Conservation (phyloP, 2,797 vertebrate genomes). For the Eospalax fontanierii region DNA sequence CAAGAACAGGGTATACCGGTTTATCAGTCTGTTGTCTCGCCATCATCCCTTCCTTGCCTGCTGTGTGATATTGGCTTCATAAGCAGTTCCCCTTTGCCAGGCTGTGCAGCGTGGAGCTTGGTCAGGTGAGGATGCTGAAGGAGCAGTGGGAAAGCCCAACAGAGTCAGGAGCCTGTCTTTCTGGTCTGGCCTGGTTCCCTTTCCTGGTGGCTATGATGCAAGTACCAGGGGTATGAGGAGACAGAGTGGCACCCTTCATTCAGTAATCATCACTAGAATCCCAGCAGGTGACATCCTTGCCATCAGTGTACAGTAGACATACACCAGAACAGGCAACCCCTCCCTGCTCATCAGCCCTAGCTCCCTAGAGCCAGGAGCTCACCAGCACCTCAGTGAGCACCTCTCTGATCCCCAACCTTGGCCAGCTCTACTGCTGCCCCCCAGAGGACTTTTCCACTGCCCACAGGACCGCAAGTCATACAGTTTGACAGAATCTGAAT, state of each 20-base stretch:
- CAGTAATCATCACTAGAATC: not conserved
- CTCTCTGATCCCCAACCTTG: not conserved
- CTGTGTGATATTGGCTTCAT: not conserved
- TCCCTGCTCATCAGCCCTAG: not conserved
- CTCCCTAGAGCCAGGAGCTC: not conserved
- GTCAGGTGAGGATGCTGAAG: slow-evolving; percentile 75
- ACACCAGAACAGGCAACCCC: not conserved
- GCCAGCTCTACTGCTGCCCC: not conserved
- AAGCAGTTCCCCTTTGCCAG: slow-evolving; percentile 37
- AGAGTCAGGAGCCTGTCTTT: slow-evolving; percentile 27
- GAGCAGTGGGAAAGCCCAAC: slow-evolving; percentile 50
- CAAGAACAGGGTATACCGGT: not conserved
- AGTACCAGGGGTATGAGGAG: not conserved
- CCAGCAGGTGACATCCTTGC: not conserved
- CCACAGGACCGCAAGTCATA: not conserved
- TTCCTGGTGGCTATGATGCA: slow-evolving; percentile 1
- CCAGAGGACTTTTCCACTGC: slow-evolving; percentile 35
- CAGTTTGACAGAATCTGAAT: not conserved
- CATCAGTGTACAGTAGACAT: not conserved
- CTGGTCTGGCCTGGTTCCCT: slow-evolving; percentile 43
- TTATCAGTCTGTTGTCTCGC: not conserved
- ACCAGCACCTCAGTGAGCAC: not conserved
- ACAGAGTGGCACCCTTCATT: not conserved
- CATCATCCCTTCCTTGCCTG: not conserved
- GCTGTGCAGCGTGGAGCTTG: slow-evolving; percentile 58